These are phyloP conservation scores for Acronicta aceris DNA, from an alignment of 2,888 invertebrate species.

Conservation along the genomic window DNA sequence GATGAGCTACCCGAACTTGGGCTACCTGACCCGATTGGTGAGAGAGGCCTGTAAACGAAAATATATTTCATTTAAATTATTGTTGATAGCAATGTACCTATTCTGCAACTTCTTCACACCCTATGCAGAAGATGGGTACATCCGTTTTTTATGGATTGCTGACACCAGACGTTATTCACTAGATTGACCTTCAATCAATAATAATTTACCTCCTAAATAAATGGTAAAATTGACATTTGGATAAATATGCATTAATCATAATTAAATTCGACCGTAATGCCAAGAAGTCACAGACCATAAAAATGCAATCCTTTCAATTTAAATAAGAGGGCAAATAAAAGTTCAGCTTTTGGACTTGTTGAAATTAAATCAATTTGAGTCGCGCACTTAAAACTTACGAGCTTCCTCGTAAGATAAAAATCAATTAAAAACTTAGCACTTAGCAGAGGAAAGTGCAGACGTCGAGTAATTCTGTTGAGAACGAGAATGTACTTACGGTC, in stretches of 20 bases:
- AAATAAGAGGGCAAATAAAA: slow-evolving; percentile 19
- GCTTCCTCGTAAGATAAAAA: slow-evolving; percentile 42
- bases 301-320: slow-evolving; percentile 32
- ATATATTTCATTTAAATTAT: background rate
- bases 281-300: slow-evolving; percentile 9
- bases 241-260: background rate
- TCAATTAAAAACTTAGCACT: slow-evolving; percentile 53
- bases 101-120: too few species aligned
- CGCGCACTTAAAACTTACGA: slow-evolving; percentile 40
- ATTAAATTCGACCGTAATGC: slow-evolving; percentile 7
- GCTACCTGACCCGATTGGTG: slow-evolving; percentile 84
- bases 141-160: too few species aligned
- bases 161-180: background rate
- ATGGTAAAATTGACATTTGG: background rate
- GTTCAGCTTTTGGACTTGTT: slow-evolving; percentile 28
- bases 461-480: slow-evolving; percentile 24
- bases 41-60: slow-evolving; percentile 73
- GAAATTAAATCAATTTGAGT: slow-evolving; percentile 46
- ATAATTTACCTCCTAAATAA: background rate
- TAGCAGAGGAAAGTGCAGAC: slow-evolving; percentile 28
- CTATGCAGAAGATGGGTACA: too few species aligned
- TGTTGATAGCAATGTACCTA: too few species aligned
- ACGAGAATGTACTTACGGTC: slow-evolving; percentile 76
- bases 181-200: background rate
- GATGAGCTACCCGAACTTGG: slow-evolving; percentile 85